These are phyloP conservation scores for Mormyrus lacerda DNA, from an alignment of 2,113 vertebrate genomes.

Conservation along the genomic window DNA sequence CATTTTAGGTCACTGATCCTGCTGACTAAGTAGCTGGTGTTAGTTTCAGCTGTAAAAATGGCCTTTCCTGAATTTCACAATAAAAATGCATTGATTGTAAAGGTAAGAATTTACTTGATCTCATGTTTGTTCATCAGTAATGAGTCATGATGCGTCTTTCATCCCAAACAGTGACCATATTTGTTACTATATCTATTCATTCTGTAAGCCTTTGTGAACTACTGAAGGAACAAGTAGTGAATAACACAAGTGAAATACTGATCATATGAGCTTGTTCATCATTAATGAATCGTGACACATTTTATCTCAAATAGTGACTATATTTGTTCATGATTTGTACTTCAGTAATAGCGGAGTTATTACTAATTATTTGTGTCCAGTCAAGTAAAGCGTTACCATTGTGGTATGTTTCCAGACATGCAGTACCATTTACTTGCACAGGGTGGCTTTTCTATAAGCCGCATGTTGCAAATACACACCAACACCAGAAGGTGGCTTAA, in stretches of 20 bases:
- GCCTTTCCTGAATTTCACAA: neutral
- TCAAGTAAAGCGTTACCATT: neutral
- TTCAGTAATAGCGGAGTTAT: neutral
- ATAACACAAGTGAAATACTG: neutral
- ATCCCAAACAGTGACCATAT: neutral
- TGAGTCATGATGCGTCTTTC: neutral
- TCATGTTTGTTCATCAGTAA: neutral
- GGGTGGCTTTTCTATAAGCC: neutral
- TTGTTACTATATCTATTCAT: neutral
- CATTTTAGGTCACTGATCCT: neutral
- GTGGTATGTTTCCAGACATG: neutral
- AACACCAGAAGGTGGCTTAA: neutral
- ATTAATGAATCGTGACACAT: neutral
- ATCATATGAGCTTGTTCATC: neutral
- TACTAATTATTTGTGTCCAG: neutral
- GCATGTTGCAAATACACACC: neutral
- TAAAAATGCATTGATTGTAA: neutral
- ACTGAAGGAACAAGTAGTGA: neutral
- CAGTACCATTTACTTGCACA: neutral
- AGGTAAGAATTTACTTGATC: neutral
- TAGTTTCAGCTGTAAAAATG: neutral
- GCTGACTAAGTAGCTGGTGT: neutral
- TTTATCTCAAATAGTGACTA: neutral
- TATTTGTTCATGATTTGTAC: neutral
- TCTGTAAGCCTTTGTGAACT: neutral